phyloP scores from a whole-genome alignment of 1,140 invertebrate species.

The Heliconius congener region DNA sequence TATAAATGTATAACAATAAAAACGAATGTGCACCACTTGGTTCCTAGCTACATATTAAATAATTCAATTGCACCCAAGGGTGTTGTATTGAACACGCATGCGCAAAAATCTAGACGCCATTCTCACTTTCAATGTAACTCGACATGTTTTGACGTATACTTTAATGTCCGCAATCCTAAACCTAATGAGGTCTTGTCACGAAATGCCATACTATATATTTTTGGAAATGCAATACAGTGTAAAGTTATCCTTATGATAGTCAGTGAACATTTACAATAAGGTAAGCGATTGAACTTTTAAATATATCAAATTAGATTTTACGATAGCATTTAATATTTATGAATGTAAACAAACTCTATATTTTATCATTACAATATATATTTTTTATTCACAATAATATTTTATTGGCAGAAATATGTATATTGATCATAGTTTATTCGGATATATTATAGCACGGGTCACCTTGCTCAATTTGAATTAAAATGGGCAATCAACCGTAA shows the following conservation, averaged over 20 bases:
- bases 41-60: constrained; percentile 35
- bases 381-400: neutral
- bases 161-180: constrained; percentile 52
- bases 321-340: neutral
- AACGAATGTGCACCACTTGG: neutral
- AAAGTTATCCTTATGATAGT: constrained; percentile 74
- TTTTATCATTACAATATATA: constrained; percentile 8
- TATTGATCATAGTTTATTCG: neutral
- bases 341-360: constrained; percentile 14
- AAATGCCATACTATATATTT: constrained; percentile 60
- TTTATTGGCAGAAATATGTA: neutral
- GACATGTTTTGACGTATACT: constrained; percentile 73
- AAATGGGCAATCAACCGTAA: constrained; percentile 40
- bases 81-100: constrained; percentile 62
- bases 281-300: constrained; percentile 49
- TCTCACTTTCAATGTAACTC: constrained; percentile 66
- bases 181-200: constrained; percentile 79
- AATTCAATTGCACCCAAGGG: constrained; percentile 51
- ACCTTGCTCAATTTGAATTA: constrained; percentile 41
- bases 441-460: constrained; percentile 22
- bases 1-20: constrained; percentile 8
- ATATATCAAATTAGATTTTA: constrained; percentile 8
- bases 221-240: constrained; percentile 64
- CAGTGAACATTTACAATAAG: constrained; percentile 48
- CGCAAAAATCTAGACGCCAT: constrained; percentile 71